These are phyloP conservation scores for Mellivora capensis DNA, from an alignment of 2,113 vertebrate species.

Conservation along the genomic window DNA sequence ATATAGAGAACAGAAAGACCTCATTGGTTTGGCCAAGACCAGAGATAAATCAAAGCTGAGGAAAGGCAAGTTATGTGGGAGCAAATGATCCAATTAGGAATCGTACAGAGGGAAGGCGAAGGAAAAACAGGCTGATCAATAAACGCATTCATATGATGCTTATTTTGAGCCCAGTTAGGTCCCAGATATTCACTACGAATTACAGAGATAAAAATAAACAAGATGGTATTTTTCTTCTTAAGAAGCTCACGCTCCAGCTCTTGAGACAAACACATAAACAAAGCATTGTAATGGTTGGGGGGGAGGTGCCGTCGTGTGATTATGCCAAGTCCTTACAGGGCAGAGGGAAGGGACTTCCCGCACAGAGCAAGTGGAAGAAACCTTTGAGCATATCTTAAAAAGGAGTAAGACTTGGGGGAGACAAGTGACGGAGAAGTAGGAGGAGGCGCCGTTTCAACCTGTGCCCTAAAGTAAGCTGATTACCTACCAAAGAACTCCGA, in stretches of 20 bases:
- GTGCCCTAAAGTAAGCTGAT: no score
- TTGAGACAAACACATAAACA: background rate
- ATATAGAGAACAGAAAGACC: background rate
- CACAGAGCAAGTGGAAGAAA: background rate
- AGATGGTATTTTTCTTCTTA: background rate
- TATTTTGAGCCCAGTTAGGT: background rate
- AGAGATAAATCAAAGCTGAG: background rate
- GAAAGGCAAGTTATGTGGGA: background rate
- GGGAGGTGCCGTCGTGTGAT: background rate
- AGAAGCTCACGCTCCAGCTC: background rate
- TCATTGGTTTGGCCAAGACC: background rate
- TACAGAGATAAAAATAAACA: slow-evolving; percentile 18
- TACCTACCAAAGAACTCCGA: no score
- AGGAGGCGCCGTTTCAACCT: no score
- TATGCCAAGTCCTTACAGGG: background rate
- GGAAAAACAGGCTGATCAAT: slow-evolving; percentile 9
- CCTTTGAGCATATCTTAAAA: background rate
- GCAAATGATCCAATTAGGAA: background rate
- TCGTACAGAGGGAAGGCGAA: background rate
- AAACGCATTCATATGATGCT: background rate
- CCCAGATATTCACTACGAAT: background rate
- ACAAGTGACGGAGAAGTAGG: no score
- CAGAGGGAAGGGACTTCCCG: background rate
- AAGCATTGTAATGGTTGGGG: background rate
- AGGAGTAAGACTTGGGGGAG: background rate